Evolutionary conservation across 2,888 invertebrate species (phyloP).

Genomic region (Apotomis capreana): DNA sequence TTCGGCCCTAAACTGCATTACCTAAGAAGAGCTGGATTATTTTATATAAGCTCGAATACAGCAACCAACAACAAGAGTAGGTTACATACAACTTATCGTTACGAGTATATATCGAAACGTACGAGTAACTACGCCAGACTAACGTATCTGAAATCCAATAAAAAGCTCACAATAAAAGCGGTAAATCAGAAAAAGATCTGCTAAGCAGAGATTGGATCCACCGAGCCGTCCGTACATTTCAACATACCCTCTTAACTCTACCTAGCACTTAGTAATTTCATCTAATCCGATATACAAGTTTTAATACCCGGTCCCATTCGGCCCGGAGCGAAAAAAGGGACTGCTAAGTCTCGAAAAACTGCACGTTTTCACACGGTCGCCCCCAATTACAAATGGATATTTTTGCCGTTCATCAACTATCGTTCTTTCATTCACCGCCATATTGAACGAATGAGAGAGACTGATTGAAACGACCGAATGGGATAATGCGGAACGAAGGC

Average conservation of each 20-base stretch:
- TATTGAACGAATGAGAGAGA: constrained; percentile 54
- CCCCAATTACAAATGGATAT: constrained; percentile 67
- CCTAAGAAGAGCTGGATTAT: too few relatives aligned
- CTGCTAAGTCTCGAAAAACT: constrained; percentile 75
- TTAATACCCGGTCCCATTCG: constrained; percentile 71
- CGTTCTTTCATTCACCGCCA: constrained; percentile 52
- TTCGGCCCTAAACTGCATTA: too few relatives aligned
- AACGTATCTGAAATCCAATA: constrained; percentile 16
- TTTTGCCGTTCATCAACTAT: constrained; percentile 46
- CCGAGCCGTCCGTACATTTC: constrained; percentile 41
- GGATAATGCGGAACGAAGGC: constrained; percentile 48
- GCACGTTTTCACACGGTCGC: constrained; percentile 77
- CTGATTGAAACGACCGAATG: constrained; percentile 59
- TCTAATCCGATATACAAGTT: constrained; percentile 81
- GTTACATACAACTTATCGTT: too few relatives aligned
- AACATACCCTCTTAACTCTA: constrained; percentile 66
- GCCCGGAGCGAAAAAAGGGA: constrained; percentile 80
- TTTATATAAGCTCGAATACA: too few relatives aligned
- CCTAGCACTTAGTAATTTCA: constrained; percentile 78
- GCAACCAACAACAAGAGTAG: too few relatives aligned
- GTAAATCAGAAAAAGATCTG: constrained; percentile 33
- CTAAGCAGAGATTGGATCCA: constrained; percentile 42
- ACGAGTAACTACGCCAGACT: neutral
- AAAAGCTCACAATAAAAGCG: constrained; percentile 14
- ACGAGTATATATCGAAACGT: too few relatives aligned